Evolutionary conservation across 2,113 vertebrate species (phyloP).

Genomic region (Gobiocypris rarus): DNA sequence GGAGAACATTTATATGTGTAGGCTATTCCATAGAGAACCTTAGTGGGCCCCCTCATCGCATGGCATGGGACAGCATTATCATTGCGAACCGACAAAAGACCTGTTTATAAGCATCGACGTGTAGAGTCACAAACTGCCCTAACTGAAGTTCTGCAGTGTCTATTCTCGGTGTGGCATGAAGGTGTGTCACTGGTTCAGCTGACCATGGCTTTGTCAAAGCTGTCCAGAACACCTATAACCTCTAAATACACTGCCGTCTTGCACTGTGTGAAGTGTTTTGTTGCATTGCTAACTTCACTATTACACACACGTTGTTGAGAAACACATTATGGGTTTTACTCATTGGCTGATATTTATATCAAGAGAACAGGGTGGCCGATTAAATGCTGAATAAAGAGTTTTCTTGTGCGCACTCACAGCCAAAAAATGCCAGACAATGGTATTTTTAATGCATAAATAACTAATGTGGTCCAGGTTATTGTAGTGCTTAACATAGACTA

Average conservation of each 20-base stretch:
- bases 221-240: neutral
- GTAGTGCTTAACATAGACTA: neutral
- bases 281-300: neutral
- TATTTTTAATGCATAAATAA: too few relatives aligned
- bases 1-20: too few relatives aligned
- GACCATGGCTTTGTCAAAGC: neutral
- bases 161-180: conserved; percentile 16
- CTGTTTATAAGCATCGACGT: too few relatives aligned
- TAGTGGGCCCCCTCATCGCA: neutral
- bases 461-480: neutral
- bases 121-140: neutral
- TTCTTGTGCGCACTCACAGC: too few relatives aligned
- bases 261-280: neutral
- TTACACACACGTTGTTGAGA: neutral
- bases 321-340: neutral
- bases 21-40: too few relatives aligned
- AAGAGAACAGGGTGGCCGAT: neutral
- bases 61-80: neutral
- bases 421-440: too few relatives aligned
- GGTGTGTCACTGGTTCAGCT: conserved; percentile 17
- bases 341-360: neutral
- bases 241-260: neutral
- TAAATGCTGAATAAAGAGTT: too few relatives aligned
- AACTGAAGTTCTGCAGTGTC: neutral
- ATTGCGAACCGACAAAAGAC: too few relatives aligned